A percentile compares a stretch with the other conserved stretches of the same genome.
Evolutionary conservation across 2,888 invertebrate genomes (phyloP).

Genomic region (Chromoteleia sp.): DNA sequence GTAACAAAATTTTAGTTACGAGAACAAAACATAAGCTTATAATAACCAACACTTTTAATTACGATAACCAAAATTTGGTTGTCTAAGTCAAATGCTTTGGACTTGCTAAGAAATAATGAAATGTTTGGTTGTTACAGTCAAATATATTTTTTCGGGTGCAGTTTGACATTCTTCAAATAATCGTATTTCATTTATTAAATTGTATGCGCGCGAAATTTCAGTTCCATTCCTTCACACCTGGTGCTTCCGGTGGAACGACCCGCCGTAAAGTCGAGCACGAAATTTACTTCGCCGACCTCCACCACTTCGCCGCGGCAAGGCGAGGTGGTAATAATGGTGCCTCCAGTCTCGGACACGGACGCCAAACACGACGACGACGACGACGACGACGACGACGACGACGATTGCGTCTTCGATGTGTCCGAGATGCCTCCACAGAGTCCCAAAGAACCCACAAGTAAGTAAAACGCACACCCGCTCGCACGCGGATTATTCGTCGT

Average conservation of each 20-base stretch:
- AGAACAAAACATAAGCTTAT: too few relatives aligned
- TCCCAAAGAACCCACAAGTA: conserved; percentile 75
- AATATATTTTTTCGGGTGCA: too few relatives aligned
- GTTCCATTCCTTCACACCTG: conserved; percentile 79
- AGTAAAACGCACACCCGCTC: conserved; percentile 40
- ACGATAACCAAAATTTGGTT: too few relatives aligned
- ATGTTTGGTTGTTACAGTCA: too few relatives aligned
- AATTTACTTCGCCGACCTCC: conserved; percentile 68
- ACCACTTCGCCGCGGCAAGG: conserved; percentile 80
- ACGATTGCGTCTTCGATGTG: conserved; percentile 68
- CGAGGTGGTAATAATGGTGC: conserved; percentile 86
- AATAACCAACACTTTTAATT: too few relatives aligned
- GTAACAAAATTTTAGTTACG: too few relatives aligned
- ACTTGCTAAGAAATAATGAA: too few relatives aligned
- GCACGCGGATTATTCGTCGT: conserved; percentile 21
- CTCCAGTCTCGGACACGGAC: conserved; percentile 82
- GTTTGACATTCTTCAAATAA: too few relatives aligned
- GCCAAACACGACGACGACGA: conserved; percentile 64
- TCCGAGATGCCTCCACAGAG: conserved; percentile 70
- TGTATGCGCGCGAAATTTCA: conserved; percentile 37
- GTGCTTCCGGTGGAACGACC: conserved; percentile 76
- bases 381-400: too few relatives aligned
- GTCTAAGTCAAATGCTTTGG: too few relatives aligned
- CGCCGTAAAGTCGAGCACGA: conserved; percentile 64
- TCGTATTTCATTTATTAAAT: too few relatives aligned